Percentiles rank a stretch among this genome's conserved stretches.
Conservation (phyloP, 1,140 invertebrate species). For the Cryptotermes secundus region DNA sequence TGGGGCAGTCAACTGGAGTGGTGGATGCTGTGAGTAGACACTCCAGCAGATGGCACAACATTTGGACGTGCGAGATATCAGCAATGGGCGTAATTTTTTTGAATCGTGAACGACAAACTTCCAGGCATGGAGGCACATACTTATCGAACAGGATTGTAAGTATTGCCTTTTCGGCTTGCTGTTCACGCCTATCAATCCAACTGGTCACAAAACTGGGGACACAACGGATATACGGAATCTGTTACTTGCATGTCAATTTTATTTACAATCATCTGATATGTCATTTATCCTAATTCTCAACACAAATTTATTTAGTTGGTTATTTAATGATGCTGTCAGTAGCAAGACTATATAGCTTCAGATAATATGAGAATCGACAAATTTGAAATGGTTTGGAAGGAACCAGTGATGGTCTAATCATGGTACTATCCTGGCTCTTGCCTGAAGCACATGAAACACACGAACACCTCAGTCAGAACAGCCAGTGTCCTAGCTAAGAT, state of each 20-base stretch:
- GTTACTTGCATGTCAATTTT: background rate
- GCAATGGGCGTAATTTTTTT: slow-evolving; percentile 91
- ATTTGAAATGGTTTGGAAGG: too few relatives aligned
- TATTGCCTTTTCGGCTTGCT: slow-evolving; percentile 72
- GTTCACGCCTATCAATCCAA: slow-evolving; percentile 83
- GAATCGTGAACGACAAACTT: slow-evolving; percentile 73
- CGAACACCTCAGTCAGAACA: too few relatives aligned
- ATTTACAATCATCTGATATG: too few relatives aligned
- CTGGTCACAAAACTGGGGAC: slow-evolving; percentile 73
- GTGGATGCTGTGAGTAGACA: slow-evolving; percentile 79
- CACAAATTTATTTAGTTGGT: background rate
- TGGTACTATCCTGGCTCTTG: too few relatives aligned
- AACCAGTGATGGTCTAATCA: too few relatives aligned
- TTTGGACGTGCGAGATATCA: slow-evolving; percentile 87
- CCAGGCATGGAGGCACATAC: slow-evolving; percentile 85
- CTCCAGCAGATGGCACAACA: slow-evolving; percentile 87
- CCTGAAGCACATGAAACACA: too few relatives aligned
- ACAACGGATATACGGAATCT: slow-evolving; percentile 7
- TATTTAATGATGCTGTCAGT: too few relatives aligned
- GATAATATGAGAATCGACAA: too few relatives aligned
- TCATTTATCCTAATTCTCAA: too few relatives aligned
- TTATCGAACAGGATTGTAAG: slow-evolving; percentile 90
- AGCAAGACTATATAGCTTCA: too few relatives aligned
- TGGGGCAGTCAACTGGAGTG: slow-evolving; percentile 81
- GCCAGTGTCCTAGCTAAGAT: too few relatives aligned